Base-by-base conservation (phyloP, 2,888 invertebrate species). In the Dynastes tityus region DNA sequence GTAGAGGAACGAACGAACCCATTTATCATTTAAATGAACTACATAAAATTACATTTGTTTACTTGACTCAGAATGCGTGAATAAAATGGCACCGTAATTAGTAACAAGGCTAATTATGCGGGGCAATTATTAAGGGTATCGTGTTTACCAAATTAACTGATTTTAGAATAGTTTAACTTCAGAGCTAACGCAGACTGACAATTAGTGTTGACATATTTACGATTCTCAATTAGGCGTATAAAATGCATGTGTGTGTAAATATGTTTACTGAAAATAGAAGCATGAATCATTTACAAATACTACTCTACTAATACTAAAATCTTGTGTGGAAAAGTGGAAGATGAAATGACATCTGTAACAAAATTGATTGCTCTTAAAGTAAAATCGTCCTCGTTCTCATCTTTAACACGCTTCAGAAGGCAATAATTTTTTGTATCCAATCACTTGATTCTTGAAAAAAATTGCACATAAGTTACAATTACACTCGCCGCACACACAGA, bases 11-110 rank as follows among this genome's bases (percentile, higher is more conserved):
- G 61, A 55, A 61, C 73, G 61, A 63, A 40, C 40, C 16, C 73
- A 74, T 74, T 74, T 49, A 74, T 74, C 73, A 74, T 61, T 61
- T 49, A 63, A 61, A 61, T 74, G 73, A 74, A 61, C 73, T 74
- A 74, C 61, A 45, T 74, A 74, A 49, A 61, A 61, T 61, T 61
- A 45, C 61, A 29, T 45, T 74, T 45, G 45, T 61, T 74, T 74
- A 74, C 22, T 61, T 27, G 61, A 55, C 16, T 61, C 8, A 61
- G 45, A 61, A 63, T 32, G 27, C 37, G 40, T 61, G 61, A 49
- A 61, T 74, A 61, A 63, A 61, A 61, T 61, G 61, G 63, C 73
- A 74, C 61, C 68, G 29, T 11, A 49, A 51, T 61, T 74, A 61
- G 45, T 37, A 74, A 61, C 61, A 74, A 73, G 61, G 61, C 73